Conservation (phyloP, 2,888 invertebrate genomes). For the Sesia apiformis region DNA sequence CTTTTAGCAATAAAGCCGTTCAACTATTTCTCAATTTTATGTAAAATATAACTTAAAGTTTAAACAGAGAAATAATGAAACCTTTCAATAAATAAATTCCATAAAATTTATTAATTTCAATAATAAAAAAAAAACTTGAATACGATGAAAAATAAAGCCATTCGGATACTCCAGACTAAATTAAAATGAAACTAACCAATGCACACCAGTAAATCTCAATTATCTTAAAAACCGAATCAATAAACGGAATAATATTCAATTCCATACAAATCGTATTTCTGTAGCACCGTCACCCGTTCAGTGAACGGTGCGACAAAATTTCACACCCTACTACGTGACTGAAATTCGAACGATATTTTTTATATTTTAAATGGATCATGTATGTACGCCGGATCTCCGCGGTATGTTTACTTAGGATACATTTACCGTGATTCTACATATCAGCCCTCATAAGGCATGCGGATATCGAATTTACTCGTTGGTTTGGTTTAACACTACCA, state of each 20-base stretch:
- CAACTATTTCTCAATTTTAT: too few species aligned
- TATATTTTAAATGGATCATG: slow-evolving; percentile 5
- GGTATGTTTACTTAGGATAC: not conserved
- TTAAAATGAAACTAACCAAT: too few species aligned
- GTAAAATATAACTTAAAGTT: too few species aligned
- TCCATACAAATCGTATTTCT: not conserved
- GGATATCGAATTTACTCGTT: too few species aligned
- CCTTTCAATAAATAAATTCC: too few species aligned
- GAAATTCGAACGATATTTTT: slow-evolving; percentile 4
- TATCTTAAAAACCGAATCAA: not conserved
- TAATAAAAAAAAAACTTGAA: too few species aligned
- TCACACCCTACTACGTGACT: slow-evolving; percentile 6
- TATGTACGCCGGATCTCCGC: not conserved
- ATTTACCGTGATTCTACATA: not conserved
- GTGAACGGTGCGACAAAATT: slow-evolving; percentile 9
- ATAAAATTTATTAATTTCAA: too few species aligned
- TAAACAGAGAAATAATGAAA: too few species aligned
- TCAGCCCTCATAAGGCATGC: not conserved
- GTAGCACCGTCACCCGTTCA: slow-evolving; percentile 6
- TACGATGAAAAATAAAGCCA: too few species aligned
- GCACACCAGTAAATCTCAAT: not conserved
- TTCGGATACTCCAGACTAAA: too few species aligned
- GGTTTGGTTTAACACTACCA: too few species aligned
- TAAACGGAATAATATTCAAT: not conserved
- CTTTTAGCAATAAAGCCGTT: too few species aligned